phyloP scores from a whole-genome alignment of 64 coral and sea anemone species.

The Porites lutea region DNA sequence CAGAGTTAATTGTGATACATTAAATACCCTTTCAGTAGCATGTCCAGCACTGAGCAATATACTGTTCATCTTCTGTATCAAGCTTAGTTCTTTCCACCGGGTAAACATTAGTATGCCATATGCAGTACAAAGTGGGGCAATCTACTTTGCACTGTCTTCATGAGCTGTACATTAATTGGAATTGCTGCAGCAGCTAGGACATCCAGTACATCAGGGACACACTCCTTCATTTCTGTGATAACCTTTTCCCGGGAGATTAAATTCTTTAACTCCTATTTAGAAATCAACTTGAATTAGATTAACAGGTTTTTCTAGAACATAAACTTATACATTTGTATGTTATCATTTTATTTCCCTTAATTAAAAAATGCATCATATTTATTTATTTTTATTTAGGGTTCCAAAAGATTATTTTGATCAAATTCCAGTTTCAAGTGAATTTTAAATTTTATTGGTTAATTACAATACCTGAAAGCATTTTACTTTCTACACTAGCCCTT shows the following conservation, averaged over 20 bases:
- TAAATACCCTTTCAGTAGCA: neutral
- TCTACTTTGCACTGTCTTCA: neutral
- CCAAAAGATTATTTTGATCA: too few relatives aligned
- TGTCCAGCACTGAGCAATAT: conserved; percentile 1
- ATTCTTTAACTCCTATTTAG: neutral
- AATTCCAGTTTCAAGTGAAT: too few relatives aligned
- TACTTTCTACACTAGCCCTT: too few relatives aligned
- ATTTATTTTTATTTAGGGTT: too few relatives aligned
- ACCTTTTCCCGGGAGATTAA: neutral
- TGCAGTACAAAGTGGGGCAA: conserved; percentile 24
- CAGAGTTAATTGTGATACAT: neutral
- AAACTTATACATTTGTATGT: too few relatives aligned
- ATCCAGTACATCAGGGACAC: conserved; percentile 17
- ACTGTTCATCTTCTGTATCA: conserved; percentile 19
- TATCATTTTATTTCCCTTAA: too few relatives aligned
- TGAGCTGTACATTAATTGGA: neutral
- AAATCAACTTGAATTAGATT: neutral
- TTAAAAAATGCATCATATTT: too few relatives aligned
- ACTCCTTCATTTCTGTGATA: conserved; percentile 7
- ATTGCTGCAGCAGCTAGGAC: conserved; percentile 27
- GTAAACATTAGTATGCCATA: conserved; percentile 29
- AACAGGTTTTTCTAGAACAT: too few relatives aligned
- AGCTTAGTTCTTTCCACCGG: conserved; percentile 35
- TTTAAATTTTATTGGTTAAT: too few relatives aligned
- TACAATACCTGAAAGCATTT: too few relatives aligned